Conservation (phyloP, 92 coral and sea anemone genomes). For the Phenganax subtilis region DNA sequence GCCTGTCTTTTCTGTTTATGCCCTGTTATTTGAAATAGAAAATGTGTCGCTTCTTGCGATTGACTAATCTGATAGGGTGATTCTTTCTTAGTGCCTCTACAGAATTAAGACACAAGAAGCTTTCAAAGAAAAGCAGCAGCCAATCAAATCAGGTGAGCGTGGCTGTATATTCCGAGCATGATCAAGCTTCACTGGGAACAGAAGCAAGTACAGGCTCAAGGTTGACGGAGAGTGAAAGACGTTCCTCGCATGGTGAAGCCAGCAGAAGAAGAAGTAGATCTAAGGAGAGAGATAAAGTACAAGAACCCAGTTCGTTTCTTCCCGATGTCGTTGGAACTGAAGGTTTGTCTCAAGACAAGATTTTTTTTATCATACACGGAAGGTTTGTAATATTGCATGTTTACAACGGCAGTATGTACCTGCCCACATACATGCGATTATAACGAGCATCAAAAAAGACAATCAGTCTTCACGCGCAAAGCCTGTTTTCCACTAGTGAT, state of each 20-base stretch:
- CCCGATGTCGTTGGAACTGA: constrained; percentile 90
- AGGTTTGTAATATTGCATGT: no score
- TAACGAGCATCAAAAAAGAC: no score
- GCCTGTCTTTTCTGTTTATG: no score
- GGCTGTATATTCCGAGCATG: constrained; percentile 65
- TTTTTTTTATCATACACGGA: not conserved
- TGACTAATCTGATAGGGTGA: no score
- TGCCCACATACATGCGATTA: not conserved
- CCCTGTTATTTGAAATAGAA: no score
- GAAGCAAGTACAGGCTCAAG: constrained; percentile 70
- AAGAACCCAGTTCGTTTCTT: constrained; percentile 69
- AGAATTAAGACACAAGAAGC: constrained; percentile 78
- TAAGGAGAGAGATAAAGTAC: constrained; percentile 69
- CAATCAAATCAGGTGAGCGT: constrained; percentile 72
- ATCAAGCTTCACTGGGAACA: constrained; percentile 71
- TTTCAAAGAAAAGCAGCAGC: constrained; percentile 64
- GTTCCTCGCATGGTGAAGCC: constrained; percentile 72
- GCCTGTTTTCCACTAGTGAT: no score
- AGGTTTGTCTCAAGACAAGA: constrained; percentile 49
- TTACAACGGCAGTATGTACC: constrained; percentile 44
- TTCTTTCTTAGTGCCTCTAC: constrained; percentile 56
- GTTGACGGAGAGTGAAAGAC: constrained; percentile 60
- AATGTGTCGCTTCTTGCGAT: no score
- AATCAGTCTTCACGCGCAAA: no score
- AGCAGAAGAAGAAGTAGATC: constrained; percentile 68